These are phyloP conservation scores for Notodonta ziczac DNA, from an alignment of 2,888 invertebrate species.

Conservation along the genomic window DNA sequence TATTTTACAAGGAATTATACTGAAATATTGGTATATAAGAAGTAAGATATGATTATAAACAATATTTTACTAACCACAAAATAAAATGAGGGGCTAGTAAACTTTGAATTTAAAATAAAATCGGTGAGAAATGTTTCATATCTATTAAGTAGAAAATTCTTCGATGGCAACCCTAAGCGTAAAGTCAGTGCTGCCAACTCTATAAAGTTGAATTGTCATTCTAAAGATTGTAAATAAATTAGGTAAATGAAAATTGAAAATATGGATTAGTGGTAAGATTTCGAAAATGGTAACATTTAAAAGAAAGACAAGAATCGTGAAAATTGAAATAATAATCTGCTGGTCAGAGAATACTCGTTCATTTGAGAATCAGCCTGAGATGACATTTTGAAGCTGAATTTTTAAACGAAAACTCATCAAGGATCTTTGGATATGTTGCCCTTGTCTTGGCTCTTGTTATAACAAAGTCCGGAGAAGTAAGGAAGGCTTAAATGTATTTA, in stretches of 20 bases:
- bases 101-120: no score
- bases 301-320: background rate
- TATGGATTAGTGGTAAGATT: constrained; percentile 2
- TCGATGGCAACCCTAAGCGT: constrained; percentile 10
- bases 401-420: no score
- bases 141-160: background rate
- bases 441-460: no score
- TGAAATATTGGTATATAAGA: no score
- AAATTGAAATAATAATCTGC: constrained; percentile 53
- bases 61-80: no score
- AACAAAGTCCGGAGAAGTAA: no score
- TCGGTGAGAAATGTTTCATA: background rate
- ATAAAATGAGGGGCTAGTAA: no score
- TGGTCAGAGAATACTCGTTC: constrained; percentile 55
- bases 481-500: no score
- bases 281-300: constrained; percentile 13
- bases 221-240: constrained; percentile 37
- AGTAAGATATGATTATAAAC: no score
- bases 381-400: background rate
- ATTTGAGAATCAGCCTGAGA: background rate
- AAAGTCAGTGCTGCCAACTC: constrained; percentile 28
- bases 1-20: no score
- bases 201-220: constrained; percentile 20
- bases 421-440: background rate
- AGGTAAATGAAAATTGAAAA: constrained; percentile 22